phyloP scores from a whole-genome alignment of 2,113 vertebrate genomes.

The Centrocercus urophasianus region DNA sequence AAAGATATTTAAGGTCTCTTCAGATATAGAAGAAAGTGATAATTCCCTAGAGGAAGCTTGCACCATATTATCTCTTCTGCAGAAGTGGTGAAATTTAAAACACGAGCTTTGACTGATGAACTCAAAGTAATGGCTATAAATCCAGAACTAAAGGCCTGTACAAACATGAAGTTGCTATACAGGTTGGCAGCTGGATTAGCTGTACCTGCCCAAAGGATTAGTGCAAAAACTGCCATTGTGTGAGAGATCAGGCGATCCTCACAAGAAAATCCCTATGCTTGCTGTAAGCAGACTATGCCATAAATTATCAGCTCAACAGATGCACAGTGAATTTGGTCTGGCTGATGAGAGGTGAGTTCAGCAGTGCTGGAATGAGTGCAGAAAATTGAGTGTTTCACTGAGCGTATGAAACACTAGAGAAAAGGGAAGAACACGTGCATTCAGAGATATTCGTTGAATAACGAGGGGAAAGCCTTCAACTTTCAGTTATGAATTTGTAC shows the following conservation, averaged over 20 bases:
- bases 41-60: neutral
- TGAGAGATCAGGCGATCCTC: neutral
- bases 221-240: neutral
- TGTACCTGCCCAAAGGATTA: neutral
- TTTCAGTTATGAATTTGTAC: neutral
- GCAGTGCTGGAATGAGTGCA: neutral
- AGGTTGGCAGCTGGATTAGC: neutral
- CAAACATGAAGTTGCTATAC: neutral
- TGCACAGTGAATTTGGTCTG: neutral
- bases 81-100: neutral
- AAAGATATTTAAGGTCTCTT: neutral
- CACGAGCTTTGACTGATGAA: neutral
- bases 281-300: neutral
- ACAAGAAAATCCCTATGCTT: neutral
- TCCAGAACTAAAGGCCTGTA: neutral
- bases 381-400: neutral
- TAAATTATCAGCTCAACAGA: neutral
- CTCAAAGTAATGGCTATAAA: neutral
- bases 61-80: neutral
- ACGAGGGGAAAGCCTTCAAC: neutral
- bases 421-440: rapidly evolving
- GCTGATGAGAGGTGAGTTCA: neutral
- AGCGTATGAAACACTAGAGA: neutral
- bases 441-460: neutral
- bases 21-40: neutral